Base-by-base conservation (phyloP, 2,888 invertebrate species). In the Limnephilus marmoratus region DNA sequence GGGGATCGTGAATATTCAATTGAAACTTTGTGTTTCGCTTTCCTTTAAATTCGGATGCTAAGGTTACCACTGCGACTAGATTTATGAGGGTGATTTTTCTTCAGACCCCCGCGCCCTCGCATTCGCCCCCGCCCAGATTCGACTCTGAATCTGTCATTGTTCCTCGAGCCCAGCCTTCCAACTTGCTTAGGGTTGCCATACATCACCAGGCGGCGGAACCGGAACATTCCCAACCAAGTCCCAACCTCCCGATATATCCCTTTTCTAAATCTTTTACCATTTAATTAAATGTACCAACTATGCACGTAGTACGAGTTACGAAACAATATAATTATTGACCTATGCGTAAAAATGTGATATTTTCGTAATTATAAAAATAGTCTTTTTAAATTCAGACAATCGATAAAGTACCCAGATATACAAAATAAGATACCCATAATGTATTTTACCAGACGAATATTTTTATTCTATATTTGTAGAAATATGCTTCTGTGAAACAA, bases 1-100 rank as follows among this genome's bases (percentile, higher is more conserved):
- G 85, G 89, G 92, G 90, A 92, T 93, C 85, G 90, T 90, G 92
- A 91, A 93, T 93, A 93, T 93, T 93, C 93, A 92, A 92, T 93
- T 91, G 91, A 91, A 93, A 92, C 92, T 92, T 92, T 90, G 68
- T 90, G 91, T 91, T 91, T 91, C 89, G 89, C 37, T 91, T 91
- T 89, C 93, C 91, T 91, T 91, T 90, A 90, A 85, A 93, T 93
- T 93, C 85, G 85, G 85, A 49, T 88, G 68, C 87, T 87, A 86
- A 85, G 68, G 85, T 91, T 85, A 80, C 53, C 34, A 68, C 45
- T 88, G 80, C 88, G 88, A 80, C 86, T n/a, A 88, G 90, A 91
- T 91, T 91, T 91, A 91, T 91, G 90, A 86, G 80, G 83, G 90
- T 31, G 85, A 86, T 83, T 91, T 91, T 91, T 90, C 49, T 86